Evolutionary conservation across 2,888 invertebrate species (phyloP), one percentile per base, ranked within the genome.

Genomic region (Ecdyonurus torrentis): DNA sequence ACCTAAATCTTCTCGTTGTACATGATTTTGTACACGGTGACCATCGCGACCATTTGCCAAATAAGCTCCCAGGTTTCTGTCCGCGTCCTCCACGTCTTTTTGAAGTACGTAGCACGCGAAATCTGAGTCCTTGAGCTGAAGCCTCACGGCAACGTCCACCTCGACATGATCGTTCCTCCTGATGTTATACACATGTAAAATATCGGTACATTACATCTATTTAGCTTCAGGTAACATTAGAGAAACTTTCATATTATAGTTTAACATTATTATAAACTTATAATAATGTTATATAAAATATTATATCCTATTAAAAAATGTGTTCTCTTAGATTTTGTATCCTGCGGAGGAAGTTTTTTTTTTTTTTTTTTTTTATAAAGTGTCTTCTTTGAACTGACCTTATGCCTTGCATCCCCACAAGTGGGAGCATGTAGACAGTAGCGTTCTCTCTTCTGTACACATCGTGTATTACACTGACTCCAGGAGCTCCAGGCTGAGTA

Each of bases 11-110:
- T 52, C 85, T 79, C 1, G 92, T 91, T 20, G 85, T 84, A 72
- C 95, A 95, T 67, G 84, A 82, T 65, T 82, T 78, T 0, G 87
- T 85, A 71, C 94, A 95, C 15, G 83, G 76, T 1, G 86, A 86
- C 94, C 94, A 95, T 25, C 83, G 77, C 52, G 86, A 85, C 93
- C 94, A 95, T 67, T 82, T 81, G 1, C 85, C 83, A 70, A 86
- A 89, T 18, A 85, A 78, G 25, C 81, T 71, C 7, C 15, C 5
- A 37, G 37, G 5, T 5, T 5, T 10, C 15, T 5, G 37, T 15
- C 5, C 37, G 5, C 37, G 37, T 15, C 37, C 37, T 5, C 37
- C 37, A 5, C 37, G 5, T 15, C 37, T 5, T 15, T 37, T 37
- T 5, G 37, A 37, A 15, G 37, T 37, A 37, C 37, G 37, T 37